Percentiles rank a stretch among this genome's conserved stretches.
Evolutionary conservation across 92 coral and sea anemone species (phyloP).

Genomic region (Porites rus): DNA sequence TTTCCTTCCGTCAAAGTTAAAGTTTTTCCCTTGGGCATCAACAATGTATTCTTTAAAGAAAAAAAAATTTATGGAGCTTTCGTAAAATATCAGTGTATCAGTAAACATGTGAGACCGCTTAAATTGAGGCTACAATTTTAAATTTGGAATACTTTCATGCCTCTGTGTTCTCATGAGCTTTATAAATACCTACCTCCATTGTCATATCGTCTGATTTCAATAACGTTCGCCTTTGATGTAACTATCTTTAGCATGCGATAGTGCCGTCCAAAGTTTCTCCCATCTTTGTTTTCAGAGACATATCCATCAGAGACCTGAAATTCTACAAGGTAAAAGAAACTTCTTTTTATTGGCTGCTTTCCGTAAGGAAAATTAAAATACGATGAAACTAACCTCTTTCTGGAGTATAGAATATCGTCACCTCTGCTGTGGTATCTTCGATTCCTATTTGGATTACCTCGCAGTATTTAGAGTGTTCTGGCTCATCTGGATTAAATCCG

Average conservation of each 20-base stretch:
- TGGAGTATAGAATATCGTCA: slow-evolving; percentile 36
- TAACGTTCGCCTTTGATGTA: slow-evolving; percentile 39
- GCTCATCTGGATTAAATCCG: too few relatives aligned
- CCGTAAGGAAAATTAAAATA: not conserved
- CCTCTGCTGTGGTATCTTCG: slow-evolving; percentile 33
- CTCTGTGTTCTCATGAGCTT: too few relatives aligned
- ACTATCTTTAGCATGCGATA: slow-evolving; percentile 15
- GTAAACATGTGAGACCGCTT: not conserved
- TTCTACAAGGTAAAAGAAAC: not conserved
- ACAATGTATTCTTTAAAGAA: slow-evolving; percentile 2
- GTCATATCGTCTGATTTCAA: slow-evolving; percentile 23
- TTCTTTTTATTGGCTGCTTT: too few relatives aligned
- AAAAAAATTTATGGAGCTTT: not conserved
- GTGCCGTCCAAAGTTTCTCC: not conserved
- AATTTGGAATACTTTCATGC: too few relatives aligned
- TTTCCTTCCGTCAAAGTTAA: not conserved
- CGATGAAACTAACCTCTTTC: slow-evolving; percentile 22
- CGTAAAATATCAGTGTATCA: not conserved
- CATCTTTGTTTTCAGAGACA: not conserved
- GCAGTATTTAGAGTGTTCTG: not conserved
- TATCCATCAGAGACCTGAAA: slow-evolving; percentile 21
- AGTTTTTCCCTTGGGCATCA: slow-evolving; percentile 14
- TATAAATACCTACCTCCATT: slow-evolving; percentile 9
- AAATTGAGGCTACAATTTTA: too few relatives aligned
- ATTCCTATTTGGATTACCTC: slow-evolving; percentile 38